Evolutionary conservation across 2,113 vertebrate genomes (phyloP), one percentile per base, ranked within the genome.

Genomic region (Meriones unguiculatus): DNA sequence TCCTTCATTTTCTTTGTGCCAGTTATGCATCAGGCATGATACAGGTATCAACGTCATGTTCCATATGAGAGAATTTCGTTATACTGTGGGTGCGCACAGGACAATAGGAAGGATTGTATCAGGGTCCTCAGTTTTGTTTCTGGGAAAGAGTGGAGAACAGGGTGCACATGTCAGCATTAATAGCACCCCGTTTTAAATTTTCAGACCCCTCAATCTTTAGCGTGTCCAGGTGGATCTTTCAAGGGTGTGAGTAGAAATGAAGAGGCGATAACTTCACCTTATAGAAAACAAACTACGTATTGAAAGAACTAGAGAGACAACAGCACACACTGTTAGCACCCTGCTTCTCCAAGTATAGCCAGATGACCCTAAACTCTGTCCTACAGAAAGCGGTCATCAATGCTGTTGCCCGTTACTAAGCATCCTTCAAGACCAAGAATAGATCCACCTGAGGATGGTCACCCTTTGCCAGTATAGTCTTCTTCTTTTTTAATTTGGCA

Each of bases 261-360:
- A 75, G 22, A 32, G 75, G 6, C 7, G 11, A 73, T 8, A 65
- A 84, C 70, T 90, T 93, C 20, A 87, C 2, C 65, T 10, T 91
- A 32, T 59, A 17, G 67, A 85, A 96, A 84, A 90, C 69, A 67
- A 85, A 46, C 73, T 11, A 85, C 10, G 86, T 17, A 38, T 52
- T 64, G 54, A 87, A 75, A 28, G 86, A 46, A 32, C 7, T 52
- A 7, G 52, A 81, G 85, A 81, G 75, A 7, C 38, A 77, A 18
- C 18, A 1, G 32, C 41, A 7, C 75, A 18, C 13, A 84, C 4
- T 69, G 11, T 72, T 59, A 87, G 32, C 46, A 6, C 12, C 9
- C 13, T 35, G 14, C 2, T 64, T 32, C 90, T 25, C 0, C 5
- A 22, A 17, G 35, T 41, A 9, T 12, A 15, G 13, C 57, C 5